A percentile compares a stretch with the other conserved stretches of the same genome.
Conservation (phyloP, 2,888 invertebrate genomes). For the Dryobota labecula region DNA sequence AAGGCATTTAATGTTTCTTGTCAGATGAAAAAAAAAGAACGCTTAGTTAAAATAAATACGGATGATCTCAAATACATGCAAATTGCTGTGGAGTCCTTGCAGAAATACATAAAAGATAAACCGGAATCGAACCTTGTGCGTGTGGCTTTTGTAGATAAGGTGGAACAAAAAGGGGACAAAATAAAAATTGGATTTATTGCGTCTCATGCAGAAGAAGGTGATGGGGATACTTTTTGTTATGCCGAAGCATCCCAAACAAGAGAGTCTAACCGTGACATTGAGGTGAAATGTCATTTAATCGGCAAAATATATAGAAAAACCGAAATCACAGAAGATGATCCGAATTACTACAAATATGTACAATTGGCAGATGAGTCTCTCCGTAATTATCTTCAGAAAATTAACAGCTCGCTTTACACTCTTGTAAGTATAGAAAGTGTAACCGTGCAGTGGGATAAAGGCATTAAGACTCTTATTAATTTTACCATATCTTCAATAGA, state of each 20-base stretch:
- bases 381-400: conserved; percentile 56
- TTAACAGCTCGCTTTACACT: conserved; percentile 42
- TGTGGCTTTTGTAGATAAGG: conserved; percentile 53
- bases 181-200: conserved; percentile 41
- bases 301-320: conserved; percentile 30
- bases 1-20: conserved; percentile 48
- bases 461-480: conserved; percentile 61
- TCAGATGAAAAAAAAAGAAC: conserved; percentile 19
- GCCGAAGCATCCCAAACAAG: conserved; percentile 33
- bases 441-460: conserved; percentile 52
- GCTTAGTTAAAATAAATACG: not conserved
- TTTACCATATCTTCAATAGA: conserved; percentile 64
- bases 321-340: conserved; percentile 40
- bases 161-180: not conserved
- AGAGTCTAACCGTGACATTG: conserved; percentile 18
- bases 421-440: conserved; percentile 46
- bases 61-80: conserved; percentile 48
- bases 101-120: conserved; percentile 62
- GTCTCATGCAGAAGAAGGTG: conserved; percentile 41
- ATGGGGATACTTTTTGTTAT: conserved; percentile 54
- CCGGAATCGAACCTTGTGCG: conserved; percentile 51
- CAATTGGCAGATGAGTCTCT: conserved; percentile 71
- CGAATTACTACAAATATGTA: conserved; percentile 58
- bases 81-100: conserved; percentile 69
- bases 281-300: conserved; percentile 46